Base-by-base conservation (phyloP, 2,113 vertebrate genomes). In the Archocentrus centrarchus region DNA sequence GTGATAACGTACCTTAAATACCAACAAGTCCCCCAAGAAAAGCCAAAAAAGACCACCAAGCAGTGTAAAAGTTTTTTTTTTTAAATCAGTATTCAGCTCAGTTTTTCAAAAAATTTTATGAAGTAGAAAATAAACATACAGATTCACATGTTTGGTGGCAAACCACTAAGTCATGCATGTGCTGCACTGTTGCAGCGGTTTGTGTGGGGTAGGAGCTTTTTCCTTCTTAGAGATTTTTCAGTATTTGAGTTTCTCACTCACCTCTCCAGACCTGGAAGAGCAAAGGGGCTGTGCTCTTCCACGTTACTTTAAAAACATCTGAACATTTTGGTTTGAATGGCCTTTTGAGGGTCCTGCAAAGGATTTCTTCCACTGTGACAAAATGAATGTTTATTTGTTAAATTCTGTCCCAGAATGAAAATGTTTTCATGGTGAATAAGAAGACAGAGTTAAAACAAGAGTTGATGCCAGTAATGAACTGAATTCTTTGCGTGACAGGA, bases 1-100 rank as follows among this genome's bases (percentile, higher is more conserved):
- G 89, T 75, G 82, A 50, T 83, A 85, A 62, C 57, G 77, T 76
- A 68, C 66, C 88, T 82, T 79, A 63, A 81, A 82, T 81, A 17
- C 3, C 44, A 77, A 14, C 59, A 87, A 27, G 17, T 73, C 10
- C 11, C 44, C 6, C 1, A 18, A 32, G 7, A 7, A 61, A 37
- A 8, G 35, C 13, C 18, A 62, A 73, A 59, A 59, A 53, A 8
- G 4, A 44, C 32, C 15, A 73, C 5, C 6, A 62, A 20, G 18
- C 37, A n/a, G 3, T 63, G 37, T 39, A 39, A 39, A 39, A 8
- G 37, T 9, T 37, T 37, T 37, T 37, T 39, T 39, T 10, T 39
- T 10, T 7, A 35, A 35, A 7, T 53, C 27, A 55, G 20, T 13
- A 11, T 62, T 81, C 20, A n/a, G 22, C 50, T 47, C 8, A 11